phyloP scores from a whole-genome alignment of 2,797 vertebrate species.

The Sebastes flavidus region DNA sequence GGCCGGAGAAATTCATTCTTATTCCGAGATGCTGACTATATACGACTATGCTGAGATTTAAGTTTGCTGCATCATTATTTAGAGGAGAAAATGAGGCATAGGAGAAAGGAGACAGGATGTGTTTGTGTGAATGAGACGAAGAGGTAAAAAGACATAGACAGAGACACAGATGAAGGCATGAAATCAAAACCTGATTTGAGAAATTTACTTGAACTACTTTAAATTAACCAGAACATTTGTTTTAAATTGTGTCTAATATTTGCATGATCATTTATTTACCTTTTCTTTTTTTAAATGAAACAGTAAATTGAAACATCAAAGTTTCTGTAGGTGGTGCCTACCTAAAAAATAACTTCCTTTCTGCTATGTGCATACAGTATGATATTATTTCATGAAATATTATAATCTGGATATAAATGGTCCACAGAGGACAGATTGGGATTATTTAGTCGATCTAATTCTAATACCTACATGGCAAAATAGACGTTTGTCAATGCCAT shows the following conservation, averaged over 20 bases:
- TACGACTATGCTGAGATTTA: conserved; percentile 10
- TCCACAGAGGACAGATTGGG: background rate
- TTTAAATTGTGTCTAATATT: background rate
- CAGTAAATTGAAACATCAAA: background rate
- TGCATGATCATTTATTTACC: background rate
- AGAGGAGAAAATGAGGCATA: conserved; percentile 17
- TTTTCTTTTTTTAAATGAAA: background rate
- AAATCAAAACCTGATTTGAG: background rate
- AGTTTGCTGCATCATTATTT: conserved; percentile 33
- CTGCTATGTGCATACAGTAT: no score
- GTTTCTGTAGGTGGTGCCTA: background rate
- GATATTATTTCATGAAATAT: no score
- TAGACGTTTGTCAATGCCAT: no score
- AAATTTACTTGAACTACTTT: background rate
- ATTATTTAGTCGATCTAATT: background rate
- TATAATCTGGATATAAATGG: no score
- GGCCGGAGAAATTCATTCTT: conserved; percentile 23
- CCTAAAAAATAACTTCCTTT: background rate
- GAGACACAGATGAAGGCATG: background rate
- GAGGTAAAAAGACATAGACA: background rate
- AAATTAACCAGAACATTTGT: background rate
- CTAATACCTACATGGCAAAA: background rate
- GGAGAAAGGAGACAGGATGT: conserved; percentile 4
- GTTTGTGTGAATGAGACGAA: background rate
- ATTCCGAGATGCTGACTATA: background rate